Evolutionary conservation across 2,113 vertebrate genomes (phyloP).

Genomic region (Nothoprocta perdicaria): DNA sequence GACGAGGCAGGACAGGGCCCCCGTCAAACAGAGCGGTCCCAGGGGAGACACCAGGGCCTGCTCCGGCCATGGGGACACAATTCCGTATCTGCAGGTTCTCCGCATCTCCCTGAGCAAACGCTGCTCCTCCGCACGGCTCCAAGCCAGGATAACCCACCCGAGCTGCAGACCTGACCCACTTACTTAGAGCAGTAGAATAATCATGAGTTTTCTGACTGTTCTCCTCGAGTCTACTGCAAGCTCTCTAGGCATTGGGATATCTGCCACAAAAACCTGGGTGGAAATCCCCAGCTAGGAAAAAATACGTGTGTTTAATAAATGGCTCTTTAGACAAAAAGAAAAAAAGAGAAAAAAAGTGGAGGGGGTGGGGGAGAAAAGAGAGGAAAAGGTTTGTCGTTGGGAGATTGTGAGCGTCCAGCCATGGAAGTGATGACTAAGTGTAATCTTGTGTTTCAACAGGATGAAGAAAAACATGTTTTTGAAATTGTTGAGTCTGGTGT

Average conservation of each 20-base stretch:
- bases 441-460: slow-evolving; percentile 40
- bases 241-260: neutral
- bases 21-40: neutral
- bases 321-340: neutral
- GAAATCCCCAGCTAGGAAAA: slow-evolving; percentile 55
- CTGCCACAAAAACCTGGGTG: slow-evolving; percentile 27
- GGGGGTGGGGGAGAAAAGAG: neutral
- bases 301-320: slow-evolving; percentile 32
- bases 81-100: neutral
- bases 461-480: slow-evolving; percentile 59
- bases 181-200: neutral
- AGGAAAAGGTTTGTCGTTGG: slow-evolving; percentile 27
- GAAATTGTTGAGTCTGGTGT: slow-evolving; percentile 7
- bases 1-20: neutral
- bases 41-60: neutral
- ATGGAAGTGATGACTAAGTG: slow-evolving; percentile 26
- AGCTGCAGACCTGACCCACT: slow-evolving; percentile 34
- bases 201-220: slow-evolving; percentile 26
- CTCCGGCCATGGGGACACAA: accelerated
- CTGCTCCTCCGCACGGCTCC: neutral
- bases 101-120: neutral
- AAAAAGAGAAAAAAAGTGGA: neutral
- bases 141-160: neutral
- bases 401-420: neutral
- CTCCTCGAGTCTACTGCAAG: neutral